Conservation (phyloP, 2,113 vertebrate species). For the Herpetotheres cachinnans region DNA sequence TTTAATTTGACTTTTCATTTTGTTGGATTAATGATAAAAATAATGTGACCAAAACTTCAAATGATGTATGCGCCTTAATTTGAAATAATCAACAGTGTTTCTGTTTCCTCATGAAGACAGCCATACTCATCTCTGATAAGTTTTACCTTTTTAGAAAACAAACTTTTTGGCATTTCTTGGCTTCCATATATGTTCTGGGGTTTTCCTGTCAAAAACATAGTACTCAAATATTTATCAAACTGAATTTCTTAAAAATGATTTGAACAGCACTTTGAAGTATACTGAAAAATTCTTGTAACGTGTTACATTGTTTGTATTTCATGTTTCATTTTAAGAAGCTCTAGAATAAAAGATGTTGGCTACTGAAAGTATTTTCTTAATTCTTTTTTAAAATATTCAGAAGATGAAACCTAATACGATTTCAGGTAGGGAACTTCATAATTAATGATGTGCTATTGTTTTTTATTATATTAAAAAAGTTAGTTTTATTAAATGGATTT, state of each 20-base stretch:
- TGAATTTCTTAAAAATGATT: neutral
- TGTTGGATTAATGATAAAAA: neutral
- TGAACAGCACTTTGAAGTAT: neutral
- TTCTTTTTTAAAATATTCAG: neutral
- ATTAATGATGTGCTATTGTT: neutral
- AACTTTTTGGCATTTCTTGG: neutral
- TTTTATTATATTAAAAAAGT: neutral
- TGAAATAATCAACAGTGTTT: neutral
- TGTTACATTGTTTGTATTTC: neutral
- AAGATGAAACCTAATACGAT: neutral
- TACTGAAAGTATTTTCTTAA: neutral
- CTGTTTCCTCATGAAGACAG: neutral
- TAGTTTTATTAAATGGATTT: neutral
- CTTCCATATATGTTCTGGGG: neutral
- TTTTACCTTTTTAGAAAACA: neutral
- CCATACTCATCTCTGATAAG: neutral
- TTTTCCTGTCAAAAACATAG: neutral
- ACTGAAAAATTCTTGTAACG: neutral
- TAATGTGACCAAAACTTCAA: neutral
- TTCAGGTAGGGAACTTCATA: neutral
- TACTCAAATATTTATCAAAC: neutral
- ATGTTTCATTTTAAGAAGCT: neutral
- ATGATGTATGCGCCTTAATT: neutral
- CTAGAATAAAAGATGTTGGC: neutral
- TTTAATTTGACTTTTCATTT: neutral